Conservation (phyloP, 2,888 invertebrate species). For the Tipula confusa region DNA sequence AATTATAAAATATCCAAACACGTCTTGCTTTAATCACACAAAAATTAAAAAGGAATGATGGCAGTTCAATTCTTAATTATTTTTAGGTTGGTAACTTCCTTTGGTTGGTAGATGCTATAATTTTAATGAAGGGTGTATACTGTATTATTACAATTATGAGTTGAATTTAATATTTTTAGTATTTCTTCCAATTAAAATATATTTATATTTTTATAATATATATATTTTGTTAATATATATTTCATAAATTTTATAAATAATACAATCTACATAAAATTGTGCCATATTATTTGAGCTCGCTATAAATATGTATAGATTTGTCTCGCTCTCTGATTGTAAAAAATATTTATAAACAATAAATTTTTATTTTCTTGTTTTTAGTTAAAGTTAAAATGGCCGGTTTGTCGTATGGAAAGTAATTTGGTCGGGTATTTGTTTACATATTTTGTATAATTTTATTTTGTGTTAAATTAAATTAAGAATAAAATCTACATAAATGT, state of each 20-base stretch:
- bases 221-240: background rate
- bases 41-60: conserved; percentile 14
- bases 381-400: conserved; percentile 9
- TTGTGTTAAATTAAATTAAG: background rate
- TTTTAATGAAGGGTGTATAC: background rate
- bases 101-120: background rate
- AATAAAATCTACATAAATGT: background rate
- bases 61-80: background rate
- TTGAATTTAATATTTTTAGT: too few relatives aligned
- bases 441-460: background rate
- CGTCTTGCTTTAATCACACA: conserved; percentile 41
- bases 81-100: conserved; percentile 27
- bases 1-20: conserved; percentile 49
- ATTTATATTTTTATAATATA: background rate
- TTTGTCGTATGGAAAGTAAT: background rate
- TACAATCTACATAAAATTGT: background rate
- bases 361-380: background rate
- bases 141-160: background rate
- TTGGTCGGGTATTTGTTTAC: background rate
- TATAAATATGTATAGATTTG: background rate
- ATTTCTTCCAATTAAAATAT: background rate
- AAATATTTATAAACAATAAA: background rate
- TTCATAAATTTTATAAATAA: background rate
- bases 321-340: background rate
- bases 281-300: background rate